Base-by-base conservation (phyloP, 2,113 vertebrate genomes). In the Rhinichthys klamathensis region DNA sequence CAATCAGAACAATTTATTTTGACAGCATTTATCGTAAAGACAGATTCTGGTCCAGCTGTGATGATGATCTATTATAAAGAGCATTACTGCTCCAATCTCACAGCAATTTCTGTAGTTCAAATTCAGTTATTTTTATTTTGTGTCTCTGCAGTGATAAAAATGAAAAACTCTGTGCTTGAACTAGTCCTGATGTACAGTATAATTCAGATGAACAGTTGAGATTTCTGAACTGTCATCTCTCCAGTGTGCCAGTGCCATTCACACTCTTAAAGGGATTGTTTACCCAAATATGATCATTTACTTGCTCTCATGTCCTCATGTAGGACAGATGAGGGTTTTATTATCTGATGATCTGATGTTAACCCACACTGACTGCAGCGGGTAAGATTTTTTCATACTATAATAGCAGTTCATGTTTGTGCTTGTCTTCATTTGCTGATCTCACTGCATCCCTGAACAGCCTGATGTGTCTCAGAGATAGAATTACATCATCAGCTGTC, bases 401-500 rank as follows among this genome's bases (percentile, higher is more conserved):
- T 56, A 21, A 54, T 54, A 21, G 41, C n/a, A 74, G 23, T 27
- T 21, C 9, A 35, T 41, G 25, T 56, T 6, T 23, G 49, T 56
- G 10, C 56, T 25, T 56, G 18, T 56, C 51, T 56, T 77, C 15
- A 23, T 77, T 16, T 56, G 16, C 49, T 18, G 15, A 15, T 75
- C 46, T 75, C 49, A 18, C 13, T 49, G 41, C 15, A 11, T 54
- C 15, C 44, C 11, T 25, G 4, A 73, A 25, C 21, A 23, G 18
- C 23, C 49, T 0, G 16, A 12, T 38, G 32, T 69, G 18, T 21
- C 65, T 69, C 30, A 67, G 27, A 69, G 15, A 76, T 56, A 56
- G 46, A 27, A 76, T 54, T 27, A 30, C 11, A 54, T 70, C 85
- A 73, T 16, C 1, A 56, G 84, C 82, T 56, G 58, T 83, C 82